These are phyloP conservation scores for Pyralis farinalis DNA, from an alignment of 2,888 invertebrate genomes.

Conservation along the genomic window DNA sequence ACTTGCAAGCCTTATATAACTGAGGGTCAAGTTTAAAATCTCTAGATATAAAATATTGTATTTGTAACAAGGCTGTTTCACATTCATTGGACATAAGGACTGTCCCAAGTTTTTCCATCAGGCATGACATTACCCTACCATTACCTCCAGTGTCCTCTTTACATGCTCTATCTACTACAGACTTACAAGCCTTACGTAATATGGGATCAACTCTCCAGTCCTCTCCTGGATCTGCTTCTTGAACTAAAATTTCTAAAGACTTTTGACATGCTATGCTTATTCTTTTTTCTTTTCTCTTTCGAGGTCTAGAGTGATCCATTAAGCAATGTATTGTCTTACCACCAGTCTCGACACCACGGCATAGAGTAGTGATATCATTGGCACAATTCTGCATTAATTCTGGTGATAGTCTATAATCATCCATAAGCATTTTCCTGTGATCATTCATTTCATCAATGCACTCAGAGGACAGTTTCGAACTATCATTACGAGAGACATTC, in stretches of 20 bases:
- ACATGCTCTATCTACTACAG: constrained; percentile 90
- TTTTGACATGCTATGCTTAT: constrained; percentile 87
- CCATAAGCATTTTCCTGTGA: constrained; percentile 94
- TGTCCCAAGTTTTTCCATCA: constrained; percentile 95
- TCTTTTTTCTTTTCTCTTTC: constrained; percentile 82
- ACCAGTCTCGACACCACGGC: constrained; percentile 87
- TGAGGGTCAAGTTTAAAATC: constrained; percentile 96
- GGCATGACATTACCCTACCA: constrained; percentile 93
- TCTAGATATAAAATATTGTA: constrained; percentile 98
- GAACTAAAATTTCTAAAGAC: constrained; percentile 89
- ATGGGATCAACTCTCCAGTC: constrained; percentile 98
- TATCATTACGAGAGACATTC: constrained; percentile 85
- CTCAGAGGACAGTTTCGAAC: constrained; percentile 86
- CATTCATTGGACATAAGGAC: constrained; percentile 93
- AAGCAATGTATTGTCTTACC: constrained; percentile 97
- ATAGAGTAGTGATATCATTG: constrained; percentile 89
- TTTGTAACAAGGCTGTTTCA: constrained; percentile 94
- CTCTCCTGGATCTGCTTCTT: constrained; percentile 95
- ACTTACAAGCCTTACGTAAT: constrained; percentile 91
- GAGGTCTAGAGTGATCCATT: constrained; percentile 91
- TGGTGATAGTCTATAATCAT: constrained; percentile 96
- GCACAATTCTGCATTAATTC: constrained; percentile 94
- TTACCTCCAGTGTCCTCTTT: constrained; percentile 87
- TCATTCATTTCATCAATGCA: constrained; percentile 95
- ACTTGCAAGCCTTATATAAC: constrained; percentile 92